Evolutionary conservation across 2,797 vertebrate genomes (phyloP).

Genomic region (Phalloptychus januarius): DNA sequence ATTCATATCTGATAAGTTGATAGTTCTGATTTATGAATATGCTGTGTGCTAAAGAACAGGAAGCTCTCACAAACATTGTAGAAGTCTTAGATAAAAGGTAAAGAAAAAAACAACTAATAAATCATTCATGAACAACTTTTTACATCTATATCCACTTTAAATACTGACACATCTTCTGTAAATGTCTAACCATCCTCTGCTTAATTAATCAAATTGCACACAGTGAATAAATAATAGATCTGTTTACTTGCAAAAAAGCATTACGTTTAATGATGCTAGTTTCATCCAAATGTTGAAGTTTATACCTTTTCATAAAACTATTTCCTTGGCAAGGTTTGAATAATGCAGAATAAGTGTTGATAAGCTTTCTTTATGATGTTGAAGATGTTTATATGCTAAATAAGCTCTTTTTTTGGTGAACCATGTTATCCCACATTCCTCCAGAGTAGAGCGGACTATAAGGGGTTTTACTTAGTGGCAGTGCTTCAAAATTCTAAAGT

Average conservation of each 20-base stretch:
- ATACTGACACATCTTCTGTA: background rate
- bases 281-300: background rate
- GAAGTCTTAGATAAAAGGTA: background rate
- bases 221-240: background rate
- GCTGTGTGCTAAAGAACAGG: background rate
- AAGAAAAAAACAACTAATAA: background rate
- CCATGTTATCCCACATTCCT: background rate
- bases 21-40: background rate
- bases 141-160: background rate
- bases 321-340: background rate
- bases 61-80: background rate
- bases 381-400: background rate
- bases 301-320: background rate
- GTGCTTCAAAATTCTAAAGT: background rate
- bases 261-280: background rate
- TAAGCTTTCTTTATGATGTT: background rate
- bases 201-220: background rate
- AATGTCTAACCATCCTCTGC: background rate
- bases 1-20: background rate
- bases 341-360: background rate
- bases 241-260: background rate
- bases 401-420: background rate
- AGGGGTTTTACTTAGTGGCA: background rate
- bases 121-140: background rate
- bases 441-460: background rate